These are phyloP conservation scores for Gallinago media DNA, from an alignment of 2,113 vertebrate genomes.

Conservation along the genomic window DNA sequence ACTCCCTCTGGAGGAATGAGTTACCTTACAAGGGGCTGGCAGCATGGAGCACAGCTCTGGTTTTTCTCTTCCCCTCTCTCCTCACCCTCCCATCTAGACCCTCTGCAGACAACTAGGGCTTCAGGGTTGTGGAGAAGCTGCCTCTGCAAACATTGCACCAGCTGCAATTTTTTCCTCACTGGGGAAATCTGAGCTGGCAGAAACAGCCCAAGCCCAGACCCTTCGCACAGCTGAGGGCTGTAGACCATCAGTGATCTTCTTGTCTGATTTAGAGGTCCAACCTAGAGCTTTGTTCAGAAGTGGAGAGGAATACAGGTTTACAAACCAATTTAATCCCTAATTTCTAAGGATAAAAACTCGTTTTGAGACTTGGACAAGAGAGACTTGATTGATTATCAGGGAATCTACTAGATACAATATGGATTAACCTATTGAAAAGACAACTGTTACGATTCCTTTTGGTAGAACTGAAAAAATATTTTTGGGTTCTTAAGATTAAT, in stretches of 20 bases:
- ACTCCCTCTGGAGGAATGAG: background rate
- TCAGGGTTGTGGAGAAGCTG: background rate
- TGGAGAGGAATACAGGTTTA: background rate
- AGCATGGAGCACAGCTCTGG: background rate
- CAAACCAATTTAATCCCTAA: background rate
- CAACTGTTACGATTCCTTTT: background rate
- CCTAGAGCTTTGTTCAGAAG: background rate
- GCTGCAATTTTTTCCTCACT: background rate
- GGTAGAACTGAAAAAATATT: background rate
- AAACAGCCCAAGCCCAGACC: background rate
- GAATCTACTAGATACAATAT: background rate
- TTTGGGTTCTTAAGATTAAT: background rate
- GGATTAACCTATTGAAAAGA: background rate
- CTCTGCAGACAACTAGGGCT: background rate
- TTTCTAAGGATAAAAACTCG: background rate
- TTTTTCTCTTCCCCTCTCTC: background rate
- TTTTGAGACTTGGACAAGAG: background rate
- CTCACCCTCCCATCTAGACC: background rate
- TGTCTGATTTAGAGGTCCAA: background rate
- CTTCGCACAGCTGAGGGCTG: background rate
- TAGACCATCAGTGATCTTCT: background rate
- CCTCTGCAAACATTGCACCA: fast-evolving
- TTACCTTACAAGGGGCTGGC: background rate
- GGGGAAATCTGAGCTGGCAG: background rate
- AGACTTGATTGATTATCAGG: background rate